Evolutionary conservation across 2,888 invertebrate genomes (phyloP), one percentile per base, ranked within the genome.

Genomic region (Elgonia sp.): DNA sequence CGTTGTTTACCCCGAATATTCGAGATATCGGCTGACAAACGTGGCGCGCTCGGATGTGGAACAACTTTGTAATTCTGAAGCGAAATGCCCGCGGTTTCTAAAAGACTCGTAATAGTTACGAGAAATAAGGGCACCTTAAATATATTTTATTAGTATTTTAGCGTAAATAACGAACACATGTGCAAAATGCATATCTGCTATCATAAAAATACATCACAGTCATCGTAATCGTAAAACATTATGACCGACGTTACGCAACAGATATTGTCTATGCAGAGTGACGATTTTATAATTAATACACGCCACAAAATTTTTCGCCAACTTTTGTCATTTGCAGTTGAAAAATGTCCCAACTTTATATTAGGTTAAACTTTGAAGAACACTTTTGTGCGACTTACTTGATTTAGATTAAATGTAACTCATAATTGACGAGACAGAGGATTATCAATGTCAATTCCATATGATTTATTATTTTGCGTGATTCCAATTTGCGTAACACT

Each of bases 401-500:
- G 62, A 76, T 81, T 46, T 70, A 39, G 62, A 75, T 67, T 80
- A 67, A 85, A 75, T 21, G 67, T 37, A n/a, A 83, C 60, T 62
- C 16, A 53, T 73, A 21, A 77, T 70, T 63, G 67, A 62, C 37
- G 53, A 39, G 21, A 50, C 75, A 40, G 75, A 80, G 62, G 76
- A 76, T 81, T 81, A 76, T 16, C 81, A 67, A 39, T 12, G 29
- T 81, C 62, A 80, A 18, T 73, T 72, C 50, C 6, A 37, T 55
- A 8, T 10, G 55, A 86, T 81, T 80, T 69, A 81, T 76, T 50
- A 53, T 63, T 72, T 20, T 3, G 37, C 42, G 55, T 63, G 55
- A 53, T 40, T 82, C n/a, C 72, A 9, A 1, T 42, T 76, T 63
- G 57, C 63, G 50, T 62, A 81, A 80, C 81, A 86, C 86, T 86